Percentiles rank a stretch among this genome's conserved stretches.
Evolutionary conservation across 2,113 vertebrate genomes (phyloP).

Genomic region (cat (Felis catus)): F.catus_Fca126_mat1.0 CM031414.1:119630001-119630500

Average conservation of each 20-base stretch:
- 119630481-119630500: slow-evolving; percentile 22
- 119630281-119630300: slow-evolving; percentile 11
- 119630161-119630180: neutral
- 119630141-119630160: neutral
- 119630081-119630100: neutral
- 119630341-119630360: neutral
- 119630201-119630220: slow-evolving; percentile 1
- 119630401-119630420: slow-evolving; percentile 13
- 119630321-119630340: neutral
- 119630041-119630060: neutral
- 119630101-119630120: slow-evolving; percentile 29
- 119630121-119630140: slow-evolving; percentile 13
- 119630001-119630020: neutral
- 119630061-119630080: slow-evolving; percentile 40
- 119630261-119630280: neutral
- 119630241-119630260: neutral
- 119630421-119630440: slow-evolving; percentile 11
- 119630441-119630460: neutral
- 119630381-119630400: slow-evolving; percentile 16
- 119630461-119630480: neutral
- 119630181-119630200: neutral
- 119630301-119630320: neutral
- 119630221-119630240: neutral
- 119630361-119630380: slow-evolving; percentile 13
- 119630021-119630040: neutral